phyloP scores from a whole-genome alignment of 1,140 invertebrate genomes.

The Pseudomyrmex concolor region DNA sequence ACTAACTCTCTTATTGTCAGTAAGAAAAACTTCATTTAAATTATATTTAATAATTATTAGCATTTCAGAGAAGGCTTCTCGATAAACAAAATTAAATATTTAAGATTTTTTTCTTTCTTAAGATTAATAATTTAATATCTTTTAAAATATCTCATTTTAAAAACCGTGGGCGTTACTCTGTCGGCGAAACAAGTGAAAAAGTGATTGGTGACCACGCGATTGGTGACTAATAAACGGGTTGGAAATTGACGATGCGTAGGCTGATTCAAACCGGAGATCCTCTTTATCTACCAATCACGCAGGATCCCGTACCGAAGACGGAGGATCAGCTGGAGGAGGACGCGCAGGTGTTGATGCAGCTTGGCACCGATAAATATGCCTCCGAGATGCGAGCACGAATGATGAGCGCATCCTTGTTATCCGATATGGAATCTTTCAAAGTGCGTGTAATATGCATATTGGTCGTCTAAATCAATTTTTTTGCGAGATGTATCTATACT shows the following conservation, averaged over 20 bases:
- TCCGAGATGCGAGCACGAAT: constrained; percentile 94
- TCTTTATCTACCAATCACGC: constrained; percentile 95
- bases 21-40: background rate
- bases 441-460: constrained; percentile 77
- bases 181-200: background rate
- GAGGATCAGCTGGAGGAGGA: constrained; percentile 98
- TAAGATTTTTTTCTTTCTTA: too few relatives aligned
- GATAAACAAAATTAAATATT: constrained; percentile 5
- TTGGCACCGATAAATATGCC: constrained; percentile 93
- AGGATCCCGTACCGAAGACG: constrained; percentile 98
- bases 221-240: constrained; percentile 16
- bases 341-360: constrained; percentile 93
- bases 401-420: constrained; percentile 97
- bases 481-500: constrained; percentile 7
- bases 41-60: background rate
- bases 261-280: constrained; percentile 89
- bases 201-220: too few relatives aligned
- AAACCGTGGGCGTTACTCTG: background rate
- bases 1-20: background rate
- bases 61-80: background rate
- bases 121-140: too few relatives aligned
- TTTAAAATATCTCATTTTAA: background rate
- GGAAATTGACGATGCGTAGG: constrained; percentile 52
- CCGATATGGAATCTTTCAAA: constrained; percentile 99
- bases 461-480: background rate